Evolutionary conservation across 2,113 vertebrate genomes (phyloP).

Genomic region (Chitala chitala): DNA sequence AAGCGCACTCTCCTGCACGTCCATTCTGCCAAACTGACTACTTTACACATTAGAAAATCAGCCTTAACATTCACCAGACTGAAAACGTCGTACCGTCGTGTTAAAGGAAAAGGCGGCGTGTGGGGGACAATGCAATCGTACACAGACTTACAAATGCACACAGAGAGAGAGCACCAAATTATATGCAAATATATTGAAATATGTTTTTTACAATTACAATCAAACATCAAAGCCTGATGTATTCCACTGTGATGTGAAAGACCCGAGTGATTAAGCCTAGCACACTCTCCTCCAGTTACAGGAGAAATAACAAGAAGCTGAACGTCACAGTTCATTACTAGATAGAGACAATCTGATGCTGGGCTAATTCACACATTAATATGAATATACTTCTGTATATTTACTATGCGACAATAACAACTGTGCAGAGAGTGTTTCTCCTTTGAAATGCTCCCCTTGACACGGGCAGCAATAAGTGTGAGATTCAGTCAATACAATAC

Average conservation of each 20-base stretch:
- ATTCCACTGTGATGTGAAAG: slow-evolving; percentile 71
- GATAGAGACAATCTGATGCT: slow-evolving; percentile 42
- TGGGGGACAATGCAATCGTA: slow-evolving; percentile 35
- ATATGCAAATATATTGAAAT: slow-evolving; percentile 72
- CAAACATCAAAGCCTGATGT: slow-evolving; percentile 72
- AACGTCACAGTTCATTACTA: slow-evolving; percentile 46
- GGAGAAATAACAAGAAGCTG: slow-evolving; percentile 54
- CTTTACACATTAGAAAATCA: not conserved
- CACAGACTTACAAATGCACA: slow-evolving; percentile 31
- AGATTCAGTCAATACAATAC: not conserved
- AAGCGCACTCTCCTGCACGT: no score
- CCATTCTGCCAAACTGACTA: no score
- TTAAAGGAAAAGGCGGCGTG: no score
- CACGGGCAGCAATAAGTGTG: not conserved
- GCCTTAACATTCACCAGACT: not conserved
- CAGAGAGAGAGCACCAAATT: slow-evolving; percentile 45
- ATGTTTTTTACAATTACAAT: slow-evolving; percentile 72
- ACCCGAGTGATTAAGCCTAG: slow-evolving; percentile 61
- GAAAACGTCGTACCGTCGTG: no score
- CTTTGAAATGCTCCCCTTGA: slow-evolving; percentile 40
- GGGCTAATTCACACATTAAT: slow-evolving; percentile 54
- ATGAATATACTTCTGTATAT: slow-evolving; percentile 14
- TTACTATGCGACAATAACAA: slow-evolving; percentile 24
- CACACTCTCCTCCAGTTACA: slow-evolving; percentile 53
- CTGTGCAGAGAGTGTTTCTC: slow-evolving; percentile 29